Base-by-base conservation (phyloP, 2,113 vertebrate species). In the Octodon degus region DNA sequence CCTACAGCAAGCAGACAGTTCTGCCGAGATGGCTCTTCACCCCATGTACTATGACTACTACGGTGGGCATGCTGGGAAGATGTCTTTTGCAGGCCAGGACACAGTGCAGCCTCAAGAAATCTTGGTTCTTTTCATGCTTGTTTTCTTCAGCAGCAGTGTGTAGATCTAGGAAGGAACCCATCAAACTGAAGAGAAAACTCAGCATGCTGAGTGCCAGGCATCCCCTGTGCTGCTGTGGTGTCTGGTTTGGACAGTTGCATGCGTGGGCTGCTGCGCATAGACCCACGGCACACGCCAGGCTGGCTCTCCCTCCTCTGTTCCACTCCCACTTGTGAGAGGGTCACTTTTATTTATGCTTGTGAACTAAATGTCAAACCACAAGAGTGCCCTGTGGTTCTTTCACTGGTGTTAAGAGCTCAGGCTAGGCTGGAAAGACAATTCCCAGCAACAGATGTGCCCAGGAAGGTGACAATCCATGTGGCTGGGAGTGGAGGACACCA, bases 21-120 rank as follows among this genome's bases (percentile, higher is more conserved):
- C 83, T 50, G 14, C 60, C 1, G 86, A 40, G 7, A 2, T 1
- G 13, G 34, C 43, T 8, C 0, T 0, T 0, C 91, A 70, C 0
- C 72, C 96, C 1, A 0, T 83, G 55, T 96, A 96, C 93, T 98
- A 96, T 0, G 97, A 98, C 68, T 98, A 98, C 92, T 98, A 95
- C 0, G 86, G 84, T 1, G 84, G 95, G n/a, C 97, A 97, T 14
- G 27, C 0, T 0, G 93, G 55, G 60, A 96, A 96, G 0, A 6
- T 25, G 53, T 19, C 76, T 24, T 2, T 80, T 14, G 94, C 96
- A 34, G 94, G 95, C 24, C 97, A 86, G 40, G 89, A 60, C 19
- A 6, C 30, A 47, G 34, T 76, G 7, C 12, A 55, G 82, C 65
- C 47, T 22, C 74, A n/a, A 67, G 93, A 91, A 68, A 40, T 43